Percentiles rank a stretch among this genome's conserved stretches.
phyloP scores from a whole-genome alignment of 1,140 invertebrate species.

The Tetraneura akinire region DNA sequence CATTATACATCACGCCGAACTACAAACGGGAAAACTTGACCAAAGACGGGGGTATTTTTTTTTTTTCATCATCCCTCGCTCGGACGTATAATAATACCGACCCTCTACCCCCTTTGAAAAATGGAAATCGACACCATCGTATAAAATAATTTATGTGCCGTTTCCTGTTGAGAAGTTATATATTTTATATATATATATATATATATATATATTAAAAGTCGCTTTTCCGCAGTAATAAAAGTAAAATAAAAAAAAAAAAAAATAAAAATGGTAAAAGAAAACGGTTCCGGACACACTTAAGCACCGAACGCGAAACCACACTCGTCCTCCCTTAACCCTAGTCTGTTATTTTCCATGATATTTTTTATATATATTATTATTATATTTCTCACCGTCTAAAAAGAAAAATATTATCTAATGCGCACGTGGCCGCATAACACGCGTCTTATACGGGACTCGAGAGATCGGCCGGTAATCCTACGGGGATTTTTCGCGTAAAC shows the following conservation, averaged over 20 bases:
- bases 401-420: constrained; percentile 29
- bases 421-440: constrained; percentile 43
- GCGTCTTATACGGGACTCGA: constrained; percentile 2
- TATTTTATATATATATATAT: not conserved
- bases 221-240: constrained; percentile 29
- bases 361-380: not conserved
- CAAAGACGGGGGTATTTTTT: constrained; percentile 12
- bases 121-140: constrained; percentile 50
- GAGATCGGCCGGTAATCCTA: constrained; percentile 40
- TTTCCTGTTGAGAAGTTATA: constrained; percentile 46
- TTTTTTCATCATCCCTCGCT: constrained; percentile 2
- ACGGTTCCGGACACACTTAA: not conserved
- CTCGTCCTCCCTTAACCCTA: not conserved
- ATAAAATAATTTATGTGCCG: constrained; percentile 50
- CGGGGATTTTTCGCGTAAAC: constrained; percentile 7
- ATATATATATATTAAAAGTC: not conserved
- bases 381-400: not conserved
- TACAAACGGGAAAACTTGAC: constrained; percentile 44
- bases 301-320: constrained; percentile 15
- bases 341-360: not conserved
- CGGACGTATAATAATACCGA: not conserved
- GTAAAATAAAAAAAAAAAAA: no score
- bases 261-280: no score
- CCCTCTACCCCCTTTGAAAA: constrained; percentile 13
- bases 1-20: constrained; percentile 42